A percentile compares a stretch with the other conserved stretches of the same genome.
Conservation (phyloP, 1,140 invertebrate species). For the Charaxes varanes region DNA sequence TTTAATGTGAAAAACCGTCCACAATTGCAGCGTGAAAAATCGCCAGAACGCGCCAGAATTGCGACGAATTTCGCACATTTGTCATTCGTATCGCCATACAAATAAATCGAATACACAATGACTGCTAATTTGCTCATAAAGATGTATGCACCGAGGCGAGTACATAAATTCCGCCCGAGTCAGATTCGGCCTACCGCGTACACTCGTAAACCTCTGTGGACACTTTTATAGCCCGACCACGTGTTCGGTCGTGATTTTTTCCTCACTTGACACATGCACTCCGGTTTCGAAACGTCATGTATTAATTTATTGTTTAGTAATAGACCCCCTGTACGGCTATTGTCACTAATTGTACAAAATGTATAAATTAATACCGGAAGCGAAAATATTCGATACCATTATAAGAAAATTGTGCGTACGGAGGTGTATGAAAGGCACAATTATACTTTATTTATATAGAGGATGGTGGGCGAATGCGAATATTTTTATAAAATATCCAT, state of each 20-base stretch:
- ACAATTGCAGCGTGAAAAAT: slow-evolving; percentile 21
- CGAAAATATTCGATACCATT: too few relatives aligned
- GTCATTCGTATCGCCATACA: slow-evolving; percentile 48
- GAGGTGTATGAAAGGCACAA: too few relatives aligned
- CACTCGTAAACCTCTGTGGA: slow-evolving; percentile 67
- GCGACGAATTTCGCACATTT: slow-evolving; percentile 54
- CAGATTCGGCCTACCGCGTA: slow-evolving; percentile 66
- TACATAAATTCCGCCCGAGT: slow-evolving; percentile 63
- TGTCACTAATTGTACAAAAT: slow-evolving; percentile 7
- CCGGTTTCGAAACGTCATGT: slow-evolving; percentile 43
- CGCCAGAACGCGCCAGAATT: slow-evolving; percentile 31
- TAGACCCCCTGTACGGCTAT: slow-evolving; percentile 43
- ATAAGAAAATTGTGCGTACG: too few relatives aligned
- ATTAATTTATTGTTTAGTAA: slow-evolving; percentile 68
- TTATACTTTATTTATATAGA: too few relatives aligned
- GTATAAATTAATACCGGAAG: too few relatives aligned
- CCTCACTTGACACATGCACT: slow-evolving; percentile 63
- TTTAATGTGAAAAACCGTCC: slow-evolving; percentile 5
- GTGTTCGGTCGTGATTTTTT: slow-evolving; percentile 66
- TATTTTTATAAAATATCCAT: too few relatives aligned
- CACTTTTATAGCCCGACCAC: slow-evolving; percentile 71
- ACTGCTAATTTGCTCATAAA: slow-evolving; percentile 71
- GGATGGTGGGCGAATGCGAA: too few relatives aligned
- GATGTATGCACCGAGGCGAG: slow-evolving; percentile 60
- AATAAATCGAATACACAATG: slow-evolving; percentile 69